A percentile compares a stretch with the other conserved stretches of the same genome.
phyloP scores from a whole-genome alignment of 2,888 invertebrate species.

The Watsonalla binaria region DNA sequence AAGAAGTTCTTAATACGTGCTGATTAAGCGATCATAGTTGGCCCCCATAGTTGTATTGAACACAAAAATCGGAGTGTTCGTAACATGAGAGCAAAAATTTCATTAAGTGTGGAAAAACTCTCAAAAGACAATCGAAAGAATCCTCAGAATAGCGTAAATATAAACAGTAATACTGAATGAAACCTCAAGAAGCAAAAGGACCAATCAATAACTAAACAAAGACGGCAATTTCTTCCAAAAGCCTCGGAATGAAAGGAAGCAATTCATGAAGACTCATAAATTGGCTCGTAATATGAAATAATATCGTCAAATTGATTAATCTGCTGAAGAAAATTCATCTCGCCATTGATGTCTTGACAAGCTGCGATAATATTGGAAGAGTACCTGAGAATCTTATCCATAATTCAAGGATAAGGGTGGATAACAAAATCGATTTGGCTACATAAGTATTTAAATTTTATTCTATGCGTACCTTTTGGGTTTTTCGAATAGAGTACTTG shows the following conservation, averaged over 20 bases:
- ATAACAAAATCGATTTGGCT: not conserved
- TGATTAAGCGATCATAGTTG: too few species aligned
- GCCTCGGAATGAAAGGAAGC: slow-evolving; percentile 8
- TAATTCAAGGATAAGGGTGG: slow-evolving; percentile 20
- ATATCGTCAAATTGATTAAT: slow-evolving; percentile 13
- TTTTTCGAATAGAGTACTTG: too few species aligned
- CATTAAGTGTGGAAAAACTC: too few species aligned
- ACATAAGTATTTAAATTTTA: not conserved
- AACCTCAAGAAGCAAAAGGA: not conserved
- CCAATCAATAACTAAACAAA: slow-evolving; percentile 15
- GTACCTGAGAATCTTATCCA: slow-evolving; percentile 21
- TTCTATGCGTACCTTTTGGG: not conserved
- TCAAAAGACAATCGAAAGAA: too few species aligned
- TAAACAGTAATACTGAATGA: not conserved
- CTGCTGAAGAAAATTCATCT: slow-evolving; percentile 15
- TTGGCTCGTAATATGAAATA: slow-evolving; percentile 6
- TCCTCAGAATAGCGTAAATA: too few species aligned
- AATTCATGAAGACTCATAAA: slow-evolving; percentile 8
- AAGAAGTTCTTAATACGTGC: too few species aligned
- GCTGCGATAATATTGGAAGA: slow-evolving; percentile 15
- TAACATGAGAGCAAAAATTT: too few species aligned
- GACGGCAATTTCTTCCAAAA: slow-evolving; percentile 5
- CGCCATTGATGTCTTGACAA: slow-evolving; percentile 18
- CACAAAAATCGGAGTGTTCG: too few species aligned
- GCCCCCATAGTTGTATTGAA: too few species aligned